Evolutionary conservation across 2,888 invertebrate genomes (phyloP).

Genomic region (Anthoptus insignis): DNA sequence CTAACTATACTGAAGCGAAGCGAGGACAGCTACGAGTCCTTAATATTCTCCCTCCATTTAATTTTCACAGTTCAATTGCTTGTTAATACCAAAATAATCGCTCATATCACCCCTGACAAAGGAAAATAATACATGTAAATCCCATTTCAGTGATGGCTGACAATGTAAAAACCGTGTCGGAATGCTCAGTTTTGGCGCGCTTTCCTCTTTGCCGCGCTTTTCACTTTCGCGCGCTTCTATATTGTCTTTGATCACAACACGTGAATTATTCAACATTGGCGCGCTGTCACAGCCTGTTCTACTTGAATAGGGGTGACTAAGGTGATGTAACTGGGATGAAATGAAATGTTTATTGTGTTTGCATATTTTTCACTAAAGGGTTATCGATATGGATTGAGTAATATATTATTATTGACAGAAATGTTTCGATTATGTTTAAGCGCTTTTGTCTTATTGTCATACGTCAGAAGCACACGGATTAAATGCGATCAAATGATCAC

Average conservation of each 20-base stretch:
- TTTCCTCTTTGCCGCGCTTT: constrained; percentile 21
- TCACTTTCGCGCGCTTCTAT: constrained; percentile 15
- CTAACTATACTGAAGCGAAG: no score
- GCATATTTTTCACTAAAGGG: constrained; percentile 16
- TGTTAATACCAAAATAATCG: constrained; percentile 24
- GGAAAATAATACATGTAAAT: constrained; percentile 34
- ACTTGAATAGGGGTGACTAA: constrained; percentile 27
- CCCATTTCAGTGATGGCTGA: constrained; percentile 34
- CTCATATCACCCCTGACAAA: constrained; percentile 27
- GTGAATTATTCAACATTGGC: constrained; percentile 71
- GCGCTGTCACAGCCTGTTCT: constrained; percentile 40
- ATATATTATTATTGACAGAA: no score
- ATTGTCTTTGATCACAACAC: constrained; percentile 80
- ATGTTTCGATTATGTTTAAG: no score
- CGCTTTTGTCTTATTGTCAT: no score
- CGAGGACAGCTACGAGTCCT: no score
- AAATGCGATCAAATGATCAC: no score
- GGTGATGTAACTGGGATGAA: neutral
- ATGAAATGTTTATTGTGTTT: constrained; percentile 12
- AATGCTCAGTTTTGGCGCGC: constrained; percentile 13
- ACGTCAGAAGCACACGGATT: no score
- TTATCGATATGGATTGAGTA: no score
- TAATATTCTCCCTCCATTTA: neutral
- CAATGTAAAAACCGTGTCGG: constrained; percentile 34
- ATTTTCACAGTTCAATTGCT: constrained; percentile 21